Conservation (phyloP, 2,888 invertebrate genomes). For the Drosophila atripex region DNA sequence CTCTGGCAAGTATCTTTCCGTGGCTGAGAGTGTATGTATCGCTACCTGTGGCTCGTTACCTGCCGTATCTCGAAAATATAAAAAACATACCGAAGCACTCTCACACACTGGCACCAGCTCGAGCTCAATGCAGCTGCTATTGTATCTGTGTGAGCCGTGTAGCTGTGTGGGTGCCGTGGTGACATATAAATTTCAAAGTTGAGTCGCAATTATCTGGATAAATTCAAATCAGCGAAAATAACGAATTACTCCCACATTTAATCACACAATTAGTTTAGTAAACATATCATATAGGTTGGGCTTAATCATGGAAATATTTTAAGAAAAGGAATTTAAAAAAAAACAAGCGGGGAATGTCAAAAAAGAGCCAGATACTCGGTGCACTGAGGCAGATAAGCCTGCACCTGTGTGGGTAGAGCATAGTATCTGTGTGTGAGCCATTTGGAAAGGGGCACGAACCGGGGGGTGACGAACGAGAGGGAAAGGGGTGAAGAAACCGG, state of each 20-base stretch:
- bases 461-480: conserved; percentile 21
- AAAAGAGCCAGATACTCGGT: conserved; percentile 19
- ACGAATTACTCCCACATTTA: no score
- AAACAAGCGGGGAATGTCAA: conserved; percentile 15
- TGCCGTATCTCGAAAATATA: conserved; percentile 45
- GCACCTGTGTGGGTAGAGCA: conserved; percentile 53
- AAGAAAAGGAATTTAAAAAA: neutral
- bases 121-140: conserved; percentile 46
- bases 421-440: conserved; percentile 6
- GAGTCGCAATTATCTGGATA: conserved; percentile 69
- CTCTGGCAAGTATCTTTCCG: conserved; percentile 30
- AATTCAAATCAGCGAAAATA: conserved; percentile 25
- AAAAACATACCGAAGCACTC: conserved; percentile 42
- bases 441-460: conserved; percentile 2
- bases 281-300: neutral
- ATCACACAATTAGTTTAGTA: no score
- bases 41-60: conserved; percentile 71
- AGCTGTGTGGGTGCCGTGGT: conserved; percentile 42
- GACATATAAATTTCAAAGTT: conserved; percentile 69
- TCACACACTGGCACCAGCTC: conserved; percentile 16
- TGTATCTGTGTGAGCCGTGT: conserved; percentile 9
- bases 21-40: conserved; percentile 9
- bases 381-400: conserved; percentile 60
- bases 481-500: conserved; percentile 62
- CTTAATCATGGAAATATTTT: neutral